Base-by-base conservation (phyloP, 2,797 vertebrate genomes). In the Siniperca obscura region DNA sequence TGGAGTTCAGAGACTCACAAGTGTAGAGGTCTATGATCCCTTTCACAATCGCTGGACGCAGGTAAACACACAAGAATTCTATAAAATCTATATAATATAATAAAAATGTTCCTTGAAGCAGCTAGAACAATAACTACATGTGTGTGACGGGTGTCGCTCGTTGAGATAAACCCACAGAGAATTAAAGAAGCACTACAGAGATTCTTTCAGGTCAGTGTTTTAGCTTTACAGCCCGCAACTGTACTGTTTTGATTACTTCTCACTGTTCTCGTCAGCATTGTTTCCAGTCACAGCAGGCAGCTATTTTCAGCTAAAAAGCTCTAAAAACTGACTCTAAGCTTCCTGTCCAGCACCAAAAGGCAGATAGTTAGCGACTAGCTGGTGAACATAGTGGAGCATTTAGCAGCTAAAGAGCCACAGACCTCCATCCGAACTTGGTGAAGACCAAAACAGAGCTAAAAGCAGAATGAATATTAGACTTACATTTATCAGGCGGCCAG, bases 1-100 rank as follows among this genome's bases (percentile, higher is more conserved):
- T 76, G 98, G 98, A 62, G 82, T 90, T 78, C 96, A 98, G 85
- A 96, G 98, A 76, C 97, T 98, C 75, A 94, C 94, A 88, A 98
- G 96, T 1, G 96, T 99, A 21, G 98, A 99, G 90, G 96, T 95
- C 0, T 99, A 99, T 0, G 98, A 99, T 74, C 96, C 97, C 14
- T 99, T 99, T 90, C 98, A 99, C 89, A 99, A 99, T 92, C 97
- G 96, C 92, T 99, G 98, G 98, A 94, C 95, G 50, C 97, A 98
- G 96, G 98, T 98, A 92, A 81, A 55, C 22, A 27, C 16, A 19
- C 14, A 59, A n/a, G 2, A 48, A 1, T 1, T 36, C 2, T 5
- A 8, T 7, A 40, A 7, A 36, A 36, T 40, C 38, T 40, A 40
- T 40, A 10, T 40, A 40, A 9, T 40, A 40, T 40, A 40, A 40